Evolutionary conservation across 1,140 invertebrate genomes (phyloP), one percentile per base, ranked within the genome.

Genomic region (Chymomyza costata): DNA sequence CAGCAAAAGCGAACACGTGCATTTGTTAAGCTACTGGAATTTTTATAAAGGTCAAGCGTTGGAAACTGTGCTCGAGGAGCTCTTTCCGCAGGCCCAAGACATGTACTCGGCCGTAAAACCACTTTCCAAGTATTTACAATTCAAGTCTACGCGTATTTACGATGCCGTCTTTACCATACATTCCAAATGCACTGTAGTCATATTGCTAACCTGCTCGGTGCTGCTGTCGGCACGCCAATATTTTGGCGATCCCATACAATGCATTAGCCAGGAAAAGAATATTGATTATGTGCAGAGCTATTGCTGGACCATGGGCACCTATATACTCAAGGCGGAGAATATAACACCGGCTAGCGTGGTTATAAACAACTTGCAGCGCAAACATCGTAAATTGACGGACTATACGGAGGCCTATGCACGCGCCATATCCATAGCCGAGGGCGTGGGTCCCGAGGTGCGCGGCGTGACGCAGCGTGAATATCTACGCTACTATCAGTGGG

Each of bases 401-500:
- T 60, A 64, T 30, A 56, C 67, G 17, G 73, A 80, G 59, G 73
- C 65, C 2, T 78, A 78, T 17, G 73, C 73, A 0, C 32, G 73
- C 0, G 73, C 73, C 17, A 16, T 80, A 35, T 67, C 64, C 3
- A 69, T 83, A 19, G 69, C 70, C 38, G 59, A 73, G 55, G 81
- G 81, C 16, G 81, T 83, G 16, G 81, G 87, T 0, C 61, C 65
- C 1, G 65, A 67, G 11, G 47, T 53, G 0, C 58, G 71, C 0
- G 78, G 87, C 45, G 62, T 87, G 55, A 89, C 92, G 64, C 87
- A 90, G 63, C 87, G 74, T 8, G 52, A 59, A 37, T 90, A 91
- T 59, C 90, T 94, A 65, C 91, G 91, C 31, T 96, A 96, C 86
- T 97, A 96, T 85, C 94, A 96, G 85, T 96, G 94, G 94, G 92